Conservation (phyloP, 1,140 invertebrate species). For the Heterodera carotae region DNA sequence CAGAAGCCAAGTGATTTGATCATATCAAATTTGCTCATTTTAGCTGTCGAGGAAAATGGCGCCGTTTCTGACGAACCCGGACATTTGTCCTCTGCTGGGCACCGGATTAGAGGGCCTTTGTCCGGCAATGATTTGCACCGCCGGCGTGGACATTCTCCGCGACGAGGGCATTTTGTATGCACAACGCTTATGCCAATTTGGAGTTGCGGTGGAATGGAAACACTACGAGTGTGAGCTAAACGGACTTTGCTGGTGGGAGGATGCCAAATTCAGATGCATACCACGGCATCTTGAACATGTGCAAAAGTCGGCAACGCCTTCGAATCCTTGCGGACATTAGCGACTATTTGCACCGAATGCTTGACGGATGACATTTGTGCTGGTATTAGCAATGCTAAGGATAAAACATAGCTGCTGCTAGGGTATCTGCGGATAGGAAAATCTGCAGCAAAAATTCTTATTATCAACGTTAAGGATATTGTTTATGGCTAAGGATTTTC, state of each 20-base stretch:
- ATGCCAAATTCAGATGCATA: constrained; percentile 34
- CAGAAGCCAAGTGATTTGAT: no score
- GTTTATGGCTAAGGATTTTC: no score
- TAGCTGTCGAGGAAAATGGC: constrained; percentile 42
- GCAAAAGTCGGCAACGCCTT: constrained; percentile 37
- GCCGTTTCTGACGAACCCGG: constrained; percentile 43
- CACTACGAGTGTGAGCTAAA: constrained; percentile 44
- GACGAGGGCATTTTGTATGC: constrained; percentile 54
- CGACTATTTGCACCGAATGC: constrained; percentile 33
- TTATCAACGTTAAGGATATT: no score
- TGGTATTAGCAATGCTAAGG: no score
- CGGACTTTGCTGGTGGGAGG: neutral
- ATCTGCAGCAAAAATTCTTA: no score
- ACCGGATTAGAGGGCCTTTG: constrained; percentile 41
- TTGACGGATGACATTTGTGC: neutral
- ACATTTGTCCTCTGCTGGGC: constrained; percentile 50
- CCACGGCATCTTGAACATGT: constrained; percentile 54
- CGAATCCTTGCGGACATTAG: constrained; percentile 49
- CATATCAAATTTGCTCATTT: constrained; percentile 2
- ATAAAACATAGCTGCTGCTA: no score
- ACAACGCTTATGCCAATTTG: constrained; percentile 25
- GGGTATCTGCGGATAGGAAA: no score
- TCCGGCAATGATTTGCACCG: constrained; percentile 46
- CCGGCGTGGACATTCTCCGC: constrained; percentile 51
- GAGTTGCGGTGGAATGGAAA: constrained; percentile 43